Evolutionary conservation across 2,113 vertebrate genomes (phyloP).

Genomic region (Melospiza melodia): DNA sequence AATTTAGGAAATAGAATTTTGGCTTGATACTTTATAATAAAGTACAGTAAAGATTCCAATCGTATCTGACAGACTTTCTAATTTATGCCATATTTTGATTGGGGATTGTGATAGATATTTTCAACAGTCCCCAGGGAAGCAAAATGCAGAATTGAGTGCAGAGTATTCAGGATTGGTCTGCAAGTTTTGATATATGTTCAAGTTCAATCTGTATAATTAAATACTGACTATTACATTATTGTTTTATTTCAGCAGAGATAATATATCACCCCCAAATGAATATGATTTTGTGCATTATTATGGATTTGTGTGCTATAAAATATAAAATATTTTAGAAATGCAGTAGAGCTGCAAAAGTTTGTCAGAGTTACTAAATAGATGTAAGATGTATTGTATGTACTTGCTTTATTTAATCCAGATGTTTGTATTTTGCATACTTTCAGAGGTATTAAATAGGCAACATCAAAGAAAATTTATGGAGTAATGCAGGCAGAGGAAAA

Average conservation of each 20-base stretch:
- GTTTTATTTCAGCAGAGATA: not conserved
- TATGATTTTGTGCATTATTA: not conserved
- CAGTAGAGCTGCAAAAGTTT: not conserved
- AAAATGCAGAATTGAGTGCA: conserved; percentile 6
- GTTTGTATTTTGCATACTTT: conserved; percentile 42
- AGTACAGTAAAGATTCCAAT: conserved; percentile 12
- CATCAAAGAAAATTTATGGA: conserved; percentile 52
- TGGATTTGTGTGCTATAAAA: not conserved
- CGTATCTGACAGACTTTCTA: not conserved
- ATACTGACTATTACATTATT: not conserved
- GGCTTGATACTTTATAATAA: not conserved
- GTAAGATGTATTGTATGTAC: not conserved
- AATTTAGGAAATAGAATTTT: conserved; percentile 6
- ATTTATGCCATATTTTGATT: conserved; percentile 46
- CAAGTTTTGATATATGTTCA: not conserved
- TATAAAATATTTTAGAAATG: not conserved
- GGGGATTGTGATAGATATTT: conserved; percentile 5
- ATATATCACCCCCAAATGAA: not conserved
- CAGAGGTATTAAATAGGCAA: conserved; percentile 39
- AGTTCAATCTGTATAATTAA: conserved; percentile 24
- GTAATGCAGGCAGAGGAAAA: conserved; percentile 6
- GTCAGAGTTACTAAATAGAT: not conserved
- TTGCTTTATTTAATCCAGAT: conserved; percentile 54
- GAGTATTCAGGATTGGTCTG: conserved; percentile 1
- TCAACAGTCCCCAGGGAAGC: conserved; percentile 1